Evolutionary conservation across 2,888 invertebrate species (phyloP), one percentile per base, ranked within the genome.

Genomic region (Acanthococcus lagerstroemiae): DNA sequence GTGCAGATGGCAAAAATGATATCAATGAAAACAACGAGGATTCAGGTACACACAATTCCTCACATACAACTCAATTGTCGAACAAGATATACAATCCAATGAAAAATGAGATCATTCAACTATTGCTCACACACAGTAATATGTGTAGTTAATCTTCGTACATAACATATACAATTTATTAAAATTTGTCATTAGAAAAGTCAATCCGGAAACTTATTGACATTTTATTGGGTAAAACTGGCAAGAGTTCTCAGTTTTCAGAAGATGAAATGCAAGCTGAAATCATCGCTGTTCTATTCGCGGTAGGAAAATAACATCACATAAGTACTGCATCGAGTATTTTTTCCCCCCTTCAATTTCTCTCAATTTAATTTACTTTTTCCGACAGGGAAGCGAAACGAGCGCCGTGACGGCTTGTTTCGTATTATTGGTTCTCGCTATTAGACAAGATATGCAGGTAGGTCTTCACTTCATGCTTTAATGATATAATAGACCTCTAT

Each of bases 381-480:
- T 22, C 24, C 24, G 21, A 5, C 55, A 73, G 73, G 73, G 73
- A 5, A 71, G 71, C 46, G 74, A 75, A 55, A 74, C 75, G 0
- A 73, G 73, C 9, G 73, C 73, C 4, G 70, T 73, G 3, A 71
- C 72, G 15, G 67, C 72, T 46, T 69, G 72, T 56, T 74, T 73
- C 63, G 68, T 71, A 26, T 68, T 73, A 5, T 68, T 71, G 15
- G 65, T 73, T 66, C 61, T 75, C 21, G 73, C 72, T 56, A 71
- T 73, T 65, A 68, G 72, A 56, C 72, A 68, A 21, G 71, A 73
- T 17, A 67, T 73, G 25, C 74, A 74, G 71, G 74, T 74, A 67
- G n/a, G n/a, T n/a, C n/a, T n/a, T n/a, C n/a, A n/a, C n/a, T n/a
- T n/a, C n/a, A n/a, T n/a, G n/a, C n/a, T n/a, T n/a, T n/a, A n/a